Evolutionary conservation across 2,797 vertebrate genomes (phyloP), one percentile per base, ranked within the genome.

Genomic region (Poeciliopsis paucimaculata): DNA sequence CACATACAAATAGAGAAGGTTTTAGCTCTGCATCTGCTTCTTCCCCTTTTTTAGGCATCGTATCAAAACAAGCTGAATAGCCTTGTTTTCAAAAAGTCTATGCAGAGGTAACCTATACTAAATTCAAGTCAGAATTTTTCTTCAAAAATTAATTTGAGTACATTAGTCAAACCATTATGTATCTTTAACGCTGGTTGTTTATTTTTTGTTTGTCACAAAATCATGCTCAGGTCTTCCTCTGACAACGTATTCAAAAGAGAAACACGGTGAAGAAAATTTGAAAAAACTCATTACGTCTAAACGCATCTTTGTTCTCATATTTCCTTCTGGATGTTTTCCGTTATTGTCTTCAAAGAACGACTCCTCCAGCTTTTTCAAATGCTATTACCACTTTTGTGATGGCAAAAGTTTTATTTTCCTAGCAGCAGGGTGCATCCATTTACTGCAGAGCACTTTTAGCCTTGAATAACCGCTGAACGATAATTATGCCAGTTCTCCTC

Each of bases 401-500:
- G 45, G 41, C 16, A 26, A 43, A 71, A 71, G 12, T 45, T 71
- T 45, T 71, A 71, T 71, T 71, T 45, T 45, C n/a, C 41, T 9
- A 28, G 68, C 26, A 71, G 68, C 26, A 43, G 68, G 68, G 41
- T 71, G 41, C 41, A 45, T n/a, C 41, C 12, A 9, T 71, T 71
- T 71, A 71, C 41, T 28, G 68, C 68, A 4, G 41, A 45, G 68
- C 68, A 28, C 26, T 71, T 45, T 46, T 71, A 71, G 68, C 68
- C 41, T 71, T 46, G 26, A 71, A 45, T 71, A 45, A 71, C 5
- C 4, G 26, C 41, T 71, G 41, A 71, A 36, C 43, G 20, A 70
- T 70, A 71, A 43, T 71, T 71, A 28, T 71, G 73, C 20, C 75
- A 39, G 45, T 57, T 39, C 75, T 86, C 28, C 75, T 86, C 34